Base-by-base conservation (phyloP, 2,797 vertebrate genomes). In the Anisognathus igniventris region DNA sequence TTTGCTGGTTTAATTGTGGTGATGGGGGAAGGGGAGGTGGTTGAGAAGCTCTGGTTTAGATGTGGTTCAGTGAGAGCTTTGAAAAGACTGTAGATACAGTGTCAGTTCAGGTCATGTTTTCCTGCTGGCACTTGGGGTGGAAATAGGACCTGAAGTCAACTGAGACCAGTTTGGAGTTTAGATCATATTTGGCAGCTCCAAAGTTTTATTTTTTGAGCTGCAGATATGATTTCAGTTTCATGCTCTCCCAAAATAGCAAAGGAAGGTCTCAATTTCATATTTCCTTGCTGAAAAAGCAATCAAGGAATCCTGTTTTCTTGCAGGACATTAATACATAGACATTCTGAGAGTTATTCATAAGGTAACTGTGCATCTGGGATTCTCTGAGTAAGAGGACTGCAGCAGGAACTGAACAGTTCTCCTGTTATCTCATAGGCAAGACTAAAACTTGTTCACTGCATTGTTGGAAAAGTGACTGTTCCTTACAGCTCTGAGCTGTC, bases 211-310 rank as follows among this genome's bases (percentile, higher is more conserved):
- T 94, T 86, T 97, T 97, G 94, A 94, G 91, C 86, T 92, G 84
- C 73, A 96, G 92, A 91, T 94, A 91, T 35, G 39, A 96, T 97
- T 96, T 95, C 94, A 75, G 57, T 96, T 95, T 94, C 76, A 86
- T 51, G 20, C 76, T 83, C 51, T 75, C 82, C 40, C 96, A 81
- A 83, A 92, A 92, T 72, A 87, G 95, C 76, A 91, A 67, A 73
- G 81, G 72, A 50, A 89, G 86, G 48, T 92, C 86, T 93, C 96
- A 64, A 76, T 78, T 95, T 91, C 83, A 10, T 67, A 48, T 85
- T 92, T 97, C 90, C 85, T 79, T 86, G 61, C 78, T 86, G 79
- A 92, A 88, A 64, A 72, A 88, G 74, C 75, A 56, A 40, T 91
- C 56, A 58, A 54, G 83, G 76, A 85, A 74, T 92, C 47, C 53